Base-by-base conservation (phyloP, 2,113 vertebrate genomes). In the Coptodon rendalli region DNA sequence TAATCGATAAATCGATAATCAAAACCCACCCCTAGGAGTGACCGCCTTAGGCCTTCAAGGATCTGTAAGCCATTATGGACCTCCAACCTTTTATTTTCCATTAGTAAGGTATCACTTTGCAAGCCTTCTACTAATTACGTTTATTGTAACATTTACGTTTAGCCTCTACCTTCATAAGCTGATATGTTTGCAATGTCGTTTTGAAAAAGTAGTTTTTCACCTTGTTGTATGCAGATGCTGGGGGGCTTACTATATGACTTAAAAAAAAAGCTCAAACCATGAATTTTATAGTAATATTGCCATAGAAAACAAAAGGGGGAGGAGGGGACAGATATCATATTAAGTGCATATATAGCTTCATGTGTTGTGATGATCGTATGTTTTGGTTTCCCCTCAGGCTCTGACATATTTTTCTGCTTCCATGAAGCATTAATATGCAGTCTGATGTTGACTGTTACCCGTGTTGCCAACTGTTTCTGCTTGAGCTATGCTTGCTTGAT, bases 21-120 rank as follows among this genome's bases (percentile, higher is more conserved):
- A 57, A 0, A 59, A 59, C 56, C 27, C 56, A 59, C 7, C 27
- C 0, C 56, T 29, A 48, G 14, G 43, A 0, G 24, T 76, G 14
- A 29, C 43, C 0, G 14, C 40, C 1, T 48, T 48, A 48, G 71
- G 71, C 24, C 40, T 48, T 27, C 0, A 73, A 7, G 40, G 9
- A 27, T 73, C 68, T 73, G 22, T 73, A 27, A 73, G 40, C 22
- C 22, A 17, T 73, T 73, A 73, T 45, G 22, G 22, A 17, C 13
- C 68, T 48, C 22, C 40, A 73, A 11, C 71, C 24, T 76, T 50
- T 1, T 19, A 1, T 50, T 76, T 76, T 12, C 24, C 16, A 76
- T 76, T 76, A 2, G 24, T 76, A 27, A 48, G 43, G 9, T 76
- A 48, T 76, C 40, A 50, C 71, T 76, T 76, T 48, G 43, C 43